phyloP scores from a whole-genome alignment of 2,888 invertebrate genomes.

The Ornithoptera alexandrae region DNA sequence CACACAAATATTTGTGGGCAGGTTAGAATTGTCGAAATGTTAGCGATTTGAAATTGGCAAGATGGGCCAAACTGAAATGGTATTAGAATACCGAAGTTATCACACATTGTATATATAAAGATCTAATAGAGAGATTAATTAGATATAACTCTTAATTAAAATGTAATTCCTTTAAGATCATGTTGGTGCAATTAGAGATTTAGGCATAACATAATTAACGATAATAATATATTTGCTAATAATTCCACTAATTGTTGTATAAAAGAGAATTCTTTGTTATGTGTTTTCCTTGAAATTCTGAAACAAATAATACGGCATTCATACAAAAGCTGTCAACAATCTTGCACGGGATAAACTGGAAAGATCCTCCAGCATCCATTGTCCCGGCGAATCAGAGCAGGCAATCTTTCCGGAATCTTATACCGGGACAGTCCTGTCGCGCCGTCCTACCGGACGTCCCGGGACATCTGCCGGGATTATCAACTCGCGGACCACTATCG shows the following conservation, averaged over 20 bases:
- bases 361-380: conserved; percentile 51
- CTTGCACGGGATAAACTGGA: conserved; percentile 50
- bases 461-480: conserved; percentile 66
- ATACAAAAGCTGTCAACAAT: conserved; percentile 59
- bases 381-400: conserved; percentile 63
- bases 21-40: neutral
- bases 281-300: conserved; percentile 28
- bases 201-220: no score
- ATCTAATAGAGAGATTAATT: no score
- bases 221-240: no score
- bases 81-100: neutral
- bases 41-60: neutral
- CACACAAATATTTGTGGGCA: neutral
- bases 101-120: neutral
- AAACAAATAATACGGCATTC: conserved; percentile 38
- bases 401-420: conserved; percentile 64
- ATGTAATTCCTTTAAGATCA: no score
- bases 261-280: conserved; percentile 14
- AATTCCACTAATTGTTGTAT: no score
- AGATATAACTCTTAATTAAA: no score
- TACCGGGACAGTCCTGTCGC: conserved; percentile 47
- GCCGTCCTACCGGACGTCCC: conserved; percentile 58
- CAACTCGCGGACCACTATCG: conserved; percentile 55
- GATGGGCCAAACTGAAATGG: neutral
- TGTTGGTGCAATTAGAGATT: no score